phyloP scores from a whole-genome alignment of 2,797 vertebrate genomes.

The Esox lucius region DNA sequence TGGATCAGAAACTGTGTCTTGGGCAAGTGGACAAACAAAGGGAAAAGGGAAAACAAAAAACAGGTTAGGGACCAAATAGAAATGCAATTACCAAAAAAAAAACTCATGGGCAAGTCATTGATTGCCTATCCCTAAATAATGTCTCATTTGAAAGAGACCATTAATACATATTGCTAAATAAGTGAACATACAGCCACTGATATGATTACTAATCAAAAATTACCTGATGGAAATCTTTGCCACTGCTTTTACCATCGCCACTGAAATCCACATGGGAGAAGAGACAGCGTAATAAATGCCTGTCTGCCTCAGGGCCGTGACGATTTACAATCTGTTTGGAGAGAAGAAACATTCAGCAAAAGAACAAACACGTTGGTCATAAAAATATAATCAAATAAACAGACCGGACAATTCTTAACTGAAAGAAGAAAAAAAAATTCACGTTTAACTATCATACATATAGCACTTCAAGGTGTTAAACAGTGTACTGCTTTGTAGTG shows the following conservation, averaged over 20 bases:
- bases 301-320: slow-evolving; percentile 99
- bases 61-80: not conserved
- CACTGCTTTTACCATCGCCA: slow-evolving; percentile 99
- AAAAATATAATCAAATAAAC: not conserved
- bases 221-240: slow-evolving; percentile 99
- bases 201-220: slow-evolving; percentile 33
- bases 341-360: slow-evolving; percentile 19
- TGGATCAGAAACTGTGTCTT: slow-evolving; percentile 99
- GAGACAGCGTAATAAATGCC: slow-evolving; percentile 99
- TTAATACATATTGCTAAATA: not conserved
- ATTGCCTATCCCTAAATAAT: not conserved
- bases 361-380: not conserved
- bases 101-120: not conserved
- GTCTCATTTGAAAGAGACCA: not conserved
- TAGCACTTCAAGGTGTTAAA: not conserved
- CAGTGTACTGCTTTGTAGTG: not conserved
- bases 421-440: not conserved
- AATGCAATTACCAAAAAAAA: not conserved
- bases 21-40: slow-evolving; percentile 53
- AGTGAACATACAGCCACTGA: not conserved
- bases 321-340: slow-evolving; percentile 93
- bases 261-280: slow-evolving; percentile 99
- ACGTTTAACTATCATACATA: too few relatives aligned
- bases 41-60: not conserved
- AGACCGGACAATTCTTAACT: not conserved